A percentile compares a stretch with the other conserved stretches of the same genome.
phyloP scores from a whole-genome alignment of 2,113 vertebrate genomes.

The Cinclus cinclus region DNA sequence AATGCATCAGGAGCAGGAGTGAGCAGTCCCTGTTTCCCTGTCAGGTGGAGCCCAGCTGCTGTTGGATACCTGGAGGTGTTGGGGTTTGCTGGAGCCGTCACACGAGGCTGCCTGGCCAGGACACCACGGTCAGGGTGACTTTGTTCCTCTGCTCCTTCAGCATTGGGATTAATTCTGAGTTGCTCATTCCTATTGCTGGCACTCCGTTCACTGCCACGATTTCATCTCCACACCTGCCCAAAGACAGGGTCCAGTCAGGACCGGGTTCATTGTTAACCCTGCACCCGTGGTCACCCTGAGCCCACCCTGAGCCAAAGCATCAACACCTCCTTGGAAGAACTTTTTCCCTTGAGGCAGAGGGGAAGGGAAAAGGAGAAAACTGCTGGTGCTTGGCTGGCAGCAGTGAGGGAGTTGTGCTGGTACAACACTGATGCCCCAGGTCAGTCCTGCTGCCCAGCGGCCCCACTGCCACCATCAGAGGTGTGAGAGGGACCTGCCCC shows the following conservation, averaged over 20 bases:
- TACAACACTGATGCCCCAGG: accelerated
- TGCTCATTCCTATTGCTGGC: conserved; percentile 89
- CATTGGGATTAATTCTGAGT: conserved; percentile 89
- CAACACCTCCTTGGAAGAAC: background rate
- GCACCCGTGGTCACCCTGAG: no score
- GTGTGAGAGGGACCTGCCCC: background rate
- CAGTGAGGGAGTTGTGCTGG: background rate
- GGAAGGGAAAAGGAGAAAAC: background rate
- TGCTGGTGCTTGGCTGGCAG: background rate
- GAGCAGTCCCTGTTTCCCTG: background rate
- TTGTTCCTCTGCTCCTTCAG: conserved; percentile 91
- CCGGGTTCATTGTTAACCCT: no score
- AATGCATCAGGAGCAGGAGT: background rate
- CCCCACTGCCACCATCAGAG: background rate
- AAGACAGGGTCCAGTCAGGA: background rate
- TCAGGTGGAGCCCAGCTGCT: background rate
- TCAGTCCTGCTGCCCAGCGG: background rate
- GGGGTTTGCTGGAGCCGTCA: conserved; percentile 15
- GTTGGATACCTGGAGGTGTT: background rate
- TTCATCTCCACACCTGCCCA: conserved; percentile 87
- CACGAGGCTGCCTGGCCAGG: conserved; percentile 89
- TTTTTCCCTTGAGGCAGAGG: background rate
- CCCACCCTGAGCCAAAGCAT: background rate
- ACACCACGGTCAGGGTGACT: conserved; percentile 89
- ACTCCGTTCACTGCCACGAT: conserved; percentile 92